Percentiles rank a stretch among this genome's conserved stretches.
phyloP scores from a whole-genome alignment of 2,888 invertebrate species.

The Colostygia pectinataria region DNA sequence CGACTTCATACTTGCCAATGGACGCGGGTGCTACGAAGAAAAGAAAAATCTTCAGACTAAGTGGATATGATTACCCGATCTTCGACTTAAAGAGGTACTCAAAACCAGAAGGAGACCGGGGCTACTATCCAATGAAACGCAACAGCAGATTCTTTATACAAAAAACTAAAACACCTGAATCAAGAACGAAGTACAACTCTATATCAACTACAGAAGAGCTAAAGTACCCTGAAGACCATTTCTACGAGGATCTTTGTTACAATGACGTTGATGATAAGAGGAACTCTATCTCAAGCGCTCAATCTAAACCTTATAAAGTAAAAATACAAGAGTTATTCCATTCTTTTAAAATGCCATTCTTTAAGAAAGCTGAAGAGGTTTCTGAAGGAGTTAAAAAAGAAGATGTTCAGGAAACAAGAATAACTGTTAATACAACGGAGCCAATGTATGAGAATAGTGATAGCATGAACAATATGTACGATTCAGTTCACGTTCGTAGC shows the following conservation, averaged over 20 bases:
- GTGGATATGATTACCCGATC: conserved; percentile 70
- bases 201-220: conserved; percentile 57
- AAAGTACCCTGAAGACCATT: conserved; percentile 65
- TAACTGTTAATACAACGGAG: conserved; percentile 40
- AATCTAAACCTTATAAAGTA: conserved; percentile 59
- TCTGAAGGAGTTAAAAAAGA: conserved; percentile 30
- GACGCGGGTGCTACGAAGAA: conserved; percentile 57
- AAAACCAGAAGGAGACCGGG: conserved; percentile 63
- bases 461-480: conserved; percentile 63
- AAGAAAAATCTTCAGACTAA: conserved; percentile 63
- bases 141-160: conserved; percentile 56
- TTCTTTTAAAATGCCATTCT: conserved; percentile 69
- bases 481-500: conserved; percentile 58
- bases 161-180: conserved; percentile 54
- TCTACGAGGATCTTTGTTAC: conserved; percentile 74
- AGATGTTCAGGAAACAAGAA: conserved; percentile 24
- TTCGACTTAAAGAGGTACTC: conserved; percentile 62
- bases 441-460: conserved; percentile 66
- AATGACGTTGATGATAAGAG: conserved; percentile 52
- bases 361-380: conserved; percentile 55
- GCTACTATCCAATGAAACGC: conserved; percentile 70
- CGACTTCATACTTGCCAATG: conserved; percentile 74
- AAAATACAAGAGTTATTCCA: conserved; percentile 72
- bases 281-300: conserved; percentile 30
- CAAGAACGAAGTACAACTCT: conserved; percentile 63